Conservation (phyloP, 2,797 vertebrate genomes). For the Rhabdomys pumilio region DNA sequence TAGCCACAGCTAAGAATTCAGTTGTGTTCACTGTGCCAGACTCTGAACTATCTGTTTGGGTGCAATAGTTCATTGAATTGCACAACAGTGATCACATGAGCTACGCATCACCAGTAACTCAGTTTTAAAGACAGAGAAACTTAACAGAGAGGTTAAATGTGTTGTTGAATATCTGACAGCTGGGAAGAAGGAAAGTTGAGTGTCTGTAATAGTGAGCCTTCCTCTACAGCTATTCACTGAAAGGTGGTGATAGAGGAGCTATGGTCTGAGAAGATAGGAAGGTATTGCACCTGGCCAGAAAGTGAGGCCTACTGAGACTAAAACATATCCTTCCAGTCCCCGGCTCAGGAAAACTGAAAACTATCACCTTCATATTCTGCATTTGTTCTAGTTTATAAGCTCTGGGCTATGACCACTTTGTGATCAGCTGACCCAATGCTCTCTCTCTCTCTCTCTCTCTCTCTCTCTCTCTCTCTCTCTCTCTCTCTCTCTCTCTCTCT, state of each 20-base stretch:
- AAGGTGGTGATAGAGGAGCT: neutral
- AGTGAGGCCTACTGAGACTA: neutral
- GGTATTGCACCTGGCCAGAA: neutral
- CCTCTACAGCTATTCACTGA: neutral
- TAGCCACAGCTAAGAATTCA: constrained; percentile 59
- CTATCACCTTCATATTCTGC: neutral
- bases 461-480: too few species aligned
- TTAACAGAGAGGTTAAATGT: neutral
- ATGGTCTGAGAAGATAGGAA: neutral
- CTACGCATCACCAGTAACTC: neutral
- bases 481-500: neutral
- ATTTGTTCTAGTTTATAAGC: neutral
- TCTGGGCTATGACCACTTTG: accelerated
- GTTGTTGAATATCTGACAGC: neutral
- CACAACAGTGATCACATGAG: constrained; percentile 6
- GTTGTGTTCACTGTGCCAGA: constrained; percentile 13
- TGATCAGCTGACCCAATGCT: neutral
- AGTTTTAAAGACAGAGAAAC: neutral
- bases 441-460: neutral
- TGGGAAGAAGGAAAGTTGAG: neutral
- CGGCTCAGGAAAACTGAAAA: neutral
- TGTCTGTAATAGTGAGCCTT: neutral
- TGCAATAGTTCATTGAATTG: constrained; percentile 9
- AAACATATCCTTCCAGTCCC: neutral
- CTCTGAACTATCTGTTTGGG: neutral